Conservation (phyloP, 2,113 vertebrate species). For the Cololabis saira region DNA sequence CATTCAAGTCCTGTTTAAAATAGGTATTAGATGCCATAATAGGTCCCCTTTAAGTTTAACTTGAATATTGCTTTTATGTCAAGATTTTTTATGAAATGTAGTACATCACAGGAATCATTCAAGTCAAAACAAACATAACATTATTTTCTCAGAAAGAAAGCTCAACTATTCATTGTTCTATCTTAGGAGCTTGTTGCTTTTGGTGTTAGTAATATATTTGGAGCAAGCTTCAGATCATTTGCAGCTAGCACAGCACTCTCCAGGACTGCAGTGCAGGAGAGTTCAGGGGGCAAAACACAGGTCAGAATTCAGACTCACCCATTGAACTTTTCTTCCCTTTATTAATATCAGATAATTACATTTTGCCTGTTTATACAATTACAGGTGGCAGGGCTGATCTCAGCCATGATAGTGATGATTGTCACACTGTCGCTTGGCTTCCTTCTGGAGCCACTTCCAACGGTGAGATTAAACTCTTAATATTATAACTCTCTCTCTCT, state of each 20-base stretch:
- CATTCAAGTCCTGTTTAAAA: no score
- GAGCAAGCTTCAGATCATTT: constrained; percentile 89
- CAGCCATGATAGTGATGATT: constrained; percentile 86
- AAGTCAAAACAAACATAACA: neutral
- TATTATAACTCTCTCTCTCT: neutral
- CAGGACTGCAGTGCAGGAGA: constrained; percentile 92
- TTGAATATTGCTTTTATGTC: neutral
- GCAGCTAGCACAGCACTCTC: constrained; percentile 90
- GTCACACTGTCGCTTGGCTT: constrained; percentile 87
- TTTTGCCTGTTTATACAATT: neutral
- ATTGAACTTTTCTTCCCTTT: no score
- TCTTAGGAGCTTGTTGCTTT: constrained; percentile 92
- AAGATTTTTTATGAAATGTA: neutral
- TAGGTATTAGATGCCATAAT: no score
- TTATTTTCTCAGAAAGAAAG: neutral
- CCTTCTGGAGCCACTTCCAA: constrained; percentile 90
- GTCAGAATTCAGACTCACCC: constrained; percentile 57
- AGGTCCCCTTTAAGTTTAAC: neutral
- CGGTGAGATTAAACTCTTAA: constrained; percentile 74
- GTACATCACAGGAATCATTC: neutral
- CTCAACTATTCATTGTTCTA: no score
- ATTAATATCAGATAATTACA: no score
- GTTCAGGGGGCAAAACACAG: constrained; percentile 95
- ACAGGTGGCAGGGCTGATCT: constrained; percentile 89
- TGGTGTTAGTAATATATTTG: constrained; percentile 89